Conservation (phyloP, 2,113 vertebrate species). For the Microtus pennsylvanicus region DNA sequence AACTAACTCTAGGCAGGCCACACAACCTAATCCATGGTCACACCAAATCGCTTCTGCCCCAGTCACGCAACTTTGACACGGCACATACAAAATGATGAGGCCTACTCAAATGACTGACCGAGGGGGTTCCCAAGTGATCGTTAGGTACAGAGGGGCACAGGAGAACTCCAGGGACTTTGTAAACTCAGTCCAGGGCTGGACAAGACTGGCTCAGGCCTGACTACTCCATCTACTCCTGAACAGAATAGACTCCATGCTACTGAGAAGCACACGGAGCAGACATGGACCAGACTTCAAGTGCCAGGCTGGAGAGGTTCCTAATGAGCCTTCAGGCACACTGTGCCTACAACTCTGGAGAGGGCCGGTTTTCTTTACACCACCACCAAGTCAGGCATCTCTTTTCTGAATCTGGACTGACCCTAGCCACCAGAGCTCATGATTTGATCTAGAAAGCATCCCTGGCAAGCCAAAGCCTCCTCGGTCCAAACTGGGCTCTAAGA, state of each 20-base stretch:
- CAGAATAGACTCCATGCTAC: neutral
- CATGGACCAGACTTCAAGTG: fast-evolving
- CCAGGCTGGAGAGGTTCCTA: fast-evolving
- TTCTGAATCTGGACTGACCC: neutral
- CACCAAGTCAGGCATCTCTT: neutral
- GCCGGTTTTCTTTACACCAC: neutral
- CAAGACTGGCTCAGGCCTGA: neutral
- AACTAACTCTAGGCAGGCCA: neutral
- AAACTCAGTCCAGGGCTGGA: neutral
- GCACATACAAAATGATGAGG: neutral
- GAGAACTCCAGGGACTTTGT: neutral
- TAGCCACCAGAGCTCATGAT: neutral
- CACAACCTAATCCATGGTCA: neutral
- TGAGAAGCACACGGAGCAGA: neutral
- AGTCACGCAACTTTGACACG: neutral
- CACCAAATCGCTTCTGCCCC: neutral
- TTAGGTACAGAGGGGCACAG: neutral
- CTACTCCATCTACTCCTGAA: neutral
- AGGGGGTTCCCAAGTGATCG: neutral
- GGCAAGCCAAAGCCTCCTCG: constrained; percentile 43
- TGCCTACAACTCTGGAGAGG: neutral
- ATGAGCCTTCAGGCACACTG: fast-evolving
- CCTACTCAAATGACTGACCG: neutral
- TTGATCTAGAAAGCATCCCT: constrained; percentile 42
- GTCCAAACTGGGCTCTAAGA: constrained; percentile 76